phyloP scores from a whole-genome alignment of 2,888 invertebrate species.

The Tigriopus californicus region DNA sequence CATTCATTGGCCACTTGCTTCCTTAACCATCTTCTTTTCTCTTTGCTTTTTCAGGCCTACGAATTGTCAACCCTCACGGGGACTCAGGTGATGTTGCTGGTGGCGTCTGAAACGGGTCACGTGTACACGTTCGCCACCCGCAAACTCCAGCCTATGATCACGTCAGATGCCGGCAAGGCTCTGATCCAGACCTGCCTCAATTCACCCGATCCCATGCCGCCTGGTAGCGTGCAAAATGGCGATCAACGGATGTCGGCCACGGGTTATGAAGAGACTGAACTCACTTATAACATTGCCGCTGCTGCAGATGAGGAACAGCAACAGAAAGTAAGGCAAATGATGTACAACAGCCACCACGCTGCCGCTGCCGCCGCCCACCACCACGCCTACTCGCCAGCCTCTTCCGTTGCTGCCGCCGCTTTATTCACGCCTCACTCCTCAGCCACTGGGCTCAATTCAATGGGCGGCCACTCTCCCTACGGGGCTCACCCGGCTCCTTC shows the following conservation, averaged over 20 bases:
- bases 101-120: slow-evolving; percentile 96
- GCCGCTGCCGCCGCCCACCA: slow-evolving; percentile 37
- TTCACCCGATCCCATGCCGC: slow-evolving; percentile 60
- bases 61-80: slow-evolving; percentile 96
- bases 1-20: no score
- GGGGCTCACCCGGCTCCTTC: slow-evolving; percentile 40
- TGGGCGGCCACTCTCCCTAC: background rate
- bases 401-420: background rate
- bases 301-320: slow-evolving; percentile 69
- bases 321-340: slow-evolving; percentile 92
- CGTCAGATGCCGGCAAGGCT: slow-evolving; percentile 75
- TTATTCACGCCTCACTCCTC: background rate
- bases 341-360: slow-evolving; percentile 40
- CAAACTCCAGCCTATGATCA: slow-evolving; percentile 98
- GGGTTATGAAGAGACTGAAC: slow-evolving; percentile 94
- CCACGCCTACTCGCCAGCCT: slow-evolving; percentile 28
- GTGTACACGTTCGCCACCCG: slow-evolving; percentile 99
- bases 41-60: slow-evolving; percentile 60
- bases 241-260: slow-evolving; percentile 96
- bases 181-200: slow-evolving; percentile 96
- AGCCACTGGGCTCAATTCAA: background rate
- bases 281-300: slow-evolving; percentile 47
- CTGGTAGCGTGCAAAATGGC: slow-evolving; percentile 31
- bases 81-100: slow-evolving; percentile 97
- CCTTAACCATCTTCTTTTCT: background rate